These are phyloP conservation scores for Agrochola circellaris DNA, from an alignment of 2,888 invertebrate species.

Conservation along the genomic window DNA sequence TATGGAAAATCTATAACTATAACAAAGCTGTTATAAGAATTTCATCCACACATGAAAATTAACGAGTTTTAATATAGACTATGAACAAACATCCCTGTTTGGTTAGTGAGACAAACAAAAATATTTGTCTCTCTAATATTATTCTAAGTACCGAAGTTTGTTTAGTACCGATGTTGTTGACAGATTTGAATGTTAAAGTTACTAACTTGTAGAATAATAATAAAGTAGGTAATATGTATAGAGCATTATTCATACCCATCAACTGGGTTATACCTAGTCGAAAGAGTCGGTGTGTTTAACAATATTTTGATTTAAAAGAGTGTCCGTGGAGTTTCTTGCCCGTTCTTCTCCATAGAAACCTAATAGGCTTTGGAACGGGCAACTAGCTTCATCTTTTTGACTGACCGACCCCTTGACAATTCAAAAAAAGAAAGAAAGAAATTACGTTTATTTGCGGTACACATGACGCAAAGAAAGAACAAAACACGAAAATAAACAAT, in stretches of 20 bases:
- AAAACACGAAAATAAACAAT: no score
- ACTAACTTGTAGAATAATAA: background rate
- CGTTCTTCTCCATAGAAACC: no score
- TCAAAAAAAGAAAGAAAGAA: no score
- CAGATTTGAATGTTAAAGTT: slow-evolving; percentile 8
- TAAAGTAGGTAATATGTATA: background rate
- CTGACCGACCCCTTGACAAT: no score
- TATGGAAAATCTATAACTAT: background rate
- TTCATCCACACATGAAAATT: background rate
- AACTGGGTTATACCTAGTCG: background rate
- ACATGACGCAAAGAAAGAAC: no score
- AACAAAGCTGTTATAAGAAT: background rate
- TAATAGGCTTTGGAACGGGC: no score
- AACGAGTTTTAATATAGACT: background rate
- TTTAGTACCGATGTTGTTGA: slow-evolving; percentile 15
- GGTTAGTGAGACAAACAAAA: slow-evolving; percentile 28
- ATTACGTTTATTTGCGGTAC: no score
- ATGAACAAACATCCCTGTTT: slow-evolving; percentile 17
- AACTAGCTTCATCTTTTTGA: no score
- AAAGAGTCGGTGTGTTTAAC: background rate
- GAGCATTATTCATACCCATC: background rate
- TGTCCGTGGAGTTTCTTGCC: no score
- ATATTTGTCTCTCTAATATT: slow-evolving; percentile 34
- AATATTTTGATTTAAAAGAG: no score
- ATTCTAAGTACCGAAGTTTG: slow-evolving; percentile 20